A percentile compares a stretch with the other conserved stretches of the same genome.
Evolutionary conservation across 2,888 invertebrate species (phyloP).

Genomic region (Eubasilissa splendida): DNA sequence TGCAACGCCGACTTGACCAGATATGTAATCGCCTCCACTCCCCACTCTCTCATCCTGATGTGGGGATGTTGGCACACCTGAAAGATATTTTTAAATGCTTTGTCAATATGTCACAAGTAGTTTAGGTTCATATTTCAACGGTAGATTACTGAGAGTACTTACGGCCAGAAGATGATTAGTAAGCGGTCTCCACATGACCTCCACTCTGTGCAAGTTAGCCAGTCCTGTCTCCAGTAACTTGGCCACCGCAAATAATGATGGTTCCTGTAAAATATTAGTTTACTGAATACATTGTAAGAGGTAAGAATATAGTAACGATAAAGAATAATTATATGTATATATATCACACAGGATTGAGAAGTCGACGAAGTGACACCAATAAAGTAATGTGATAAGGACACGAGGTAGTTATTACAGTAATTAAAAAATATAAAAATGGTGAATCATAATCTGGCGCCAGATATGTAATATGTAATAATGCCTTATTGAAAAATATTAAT

Average conservation of each 20-base stretch:
- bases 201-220: constrained; percentile 93
- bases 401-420: no score
- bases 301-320: no score
- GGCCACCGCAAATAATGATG: constrained; percentile 96
- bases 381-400: no score
- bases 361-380: no score
- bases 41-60: constrained; percentile 97
- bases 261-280: constrained; percentile 77
- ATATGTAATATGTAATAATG: no score
- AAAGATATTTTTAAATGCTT: not conserved
- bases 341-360: no score
- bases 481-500: no score
- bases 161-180: constrained; percentile 97
- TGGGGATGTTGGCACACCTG: constrained; percentile 92
- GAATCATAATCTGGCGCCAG: no score
- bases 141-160: constrained; percentile 1
- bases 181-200: constrained; percentile 95
- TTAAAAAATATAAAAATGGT: no score
- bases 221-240: constrained; percentile 98
- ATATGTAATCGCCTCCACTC: constrained; percentile 96
- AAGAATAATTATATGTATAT: no score
- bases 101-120: no score
- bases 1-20: constrained; percentile 93
- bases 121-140: not conserved
- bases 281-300: no score